These are phyloP conservation scores for Terrapene triunguis DNA, from an alignment of 2,113 vertebrate genomes.

Conservation along the genomic window DNA sequence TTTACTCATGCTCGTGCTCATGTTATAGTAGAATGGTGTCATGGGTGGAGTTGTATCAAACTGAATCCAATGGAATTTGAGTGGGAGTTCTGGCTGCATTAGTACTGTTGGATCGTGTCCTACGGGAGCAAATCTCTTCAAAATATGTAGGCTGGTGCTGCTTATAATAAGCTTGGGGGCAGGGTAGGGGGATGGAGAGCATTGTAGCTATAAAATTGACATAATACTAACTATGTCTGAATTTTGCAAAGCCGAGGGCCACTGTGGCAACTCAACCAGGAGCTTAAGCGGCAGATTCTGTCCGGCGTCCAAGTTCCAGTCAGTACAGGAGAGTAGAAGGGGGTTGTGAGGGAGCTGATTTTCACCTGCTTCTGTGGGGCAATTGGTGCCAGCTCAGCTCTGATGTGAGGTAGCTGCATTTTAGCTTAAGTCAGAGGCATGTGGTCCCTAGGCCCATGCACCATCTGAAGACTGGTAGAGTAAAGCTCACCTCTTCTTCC, in stretches of 20 bases:
- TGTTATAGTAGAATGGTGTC: background rate
- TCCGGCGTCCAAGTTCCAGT: background rate
- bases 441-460: too few species aligned
- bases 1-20: background rate
- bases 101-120: background rate
- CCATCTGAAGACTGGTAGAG: too few species aligned
- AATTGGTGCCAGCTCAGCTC: background rate
- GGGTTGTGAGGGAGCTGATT: background rate
- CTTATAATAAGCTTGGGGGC: background rate
- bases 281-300: background rate
- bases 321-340: background rate
- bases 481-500: too few species aligned
- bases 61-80: background rate
- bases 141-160: background rate
- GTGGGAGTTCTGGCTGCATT: background rate
- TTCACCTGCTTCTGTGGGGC: background rate
- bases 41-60: background rate
- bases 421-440: background rate
- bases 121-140: background rate
- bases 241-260: background rate
- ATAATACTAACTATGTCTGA: background rate
- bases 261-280: background rate
- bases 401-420: background rate
- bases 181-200: background rate
- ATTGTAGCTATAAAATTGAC: background rate